Evolutionary conservation across 2,797 vertebrate genomes (phyloP).

Genomic region (Jordanella pulchra): DNA sequence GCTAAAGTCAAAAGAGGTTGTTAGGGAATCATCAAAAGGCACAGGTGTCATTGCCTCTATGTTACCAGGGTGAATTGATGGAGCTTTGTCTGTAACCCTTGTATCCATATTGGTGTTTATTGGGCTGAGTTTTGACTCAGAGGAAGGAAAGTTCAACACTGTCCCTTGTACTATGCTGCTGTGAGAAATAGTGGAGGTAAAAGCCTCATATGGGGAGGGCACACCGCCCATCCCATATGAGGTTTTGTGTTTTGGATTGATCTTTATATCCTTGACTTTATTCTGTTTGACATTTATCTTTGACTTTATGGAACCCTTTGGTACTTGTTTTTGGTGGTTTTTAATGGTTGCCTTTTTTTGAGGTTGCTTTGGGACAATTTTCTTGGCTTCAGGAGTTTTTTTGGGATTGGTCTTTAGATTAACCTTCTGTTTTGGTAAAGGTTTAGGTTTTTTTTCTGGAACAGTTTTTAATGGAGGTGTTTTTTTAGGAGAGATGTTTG

Average conservation of each 20-base stretch:
- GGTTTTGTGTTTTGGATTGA: constrained; percentile 38
- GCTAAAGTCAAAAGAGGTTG: constrained; percentile 12
- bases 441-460: constrained; percentile 20
- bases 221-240: constrained; percentile 17
- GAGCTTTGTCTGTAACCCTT: constrained; percentile 30
- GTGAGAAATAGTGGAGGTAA: constrained; percentile 37
- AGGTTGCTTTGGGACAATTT: constrained; percentile 39
- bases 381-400: constrained; percentile 41
- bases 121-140: constrained; percentile 34
- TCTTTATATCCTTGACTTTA: constrained; percentile 35
- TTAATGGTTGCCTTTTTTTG: constrained; percentile 36
- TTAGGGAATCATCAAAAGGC: constrained; percentile 24
- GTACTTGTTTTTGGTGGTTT: constrained; percentile 36
- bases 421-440: constrained; percentile 29
- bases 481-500: constrained; percentile 15
- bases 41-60: constrained; percentile 23
- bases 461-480: constrained; percentile 10
- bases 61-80: constrained; percentile 33
- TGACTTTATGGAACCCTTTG: constrained; percentile 36
- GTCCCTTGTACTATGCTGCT: constrained; percentile 37
- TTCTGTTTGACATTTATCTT: constrained; percentile 34
- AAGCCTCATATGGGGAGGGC: constrained; percentile 11
- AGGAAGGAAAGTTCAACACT: constrained; percentile 16
- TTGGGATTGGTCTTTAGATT: constrained; percentile 37
- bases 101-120: constrained; percentile 30